phyloP scores from a whole-genome alignment of 2,888 invertebrate genomes.

The Nasonovia ribisnigri region DNA sequence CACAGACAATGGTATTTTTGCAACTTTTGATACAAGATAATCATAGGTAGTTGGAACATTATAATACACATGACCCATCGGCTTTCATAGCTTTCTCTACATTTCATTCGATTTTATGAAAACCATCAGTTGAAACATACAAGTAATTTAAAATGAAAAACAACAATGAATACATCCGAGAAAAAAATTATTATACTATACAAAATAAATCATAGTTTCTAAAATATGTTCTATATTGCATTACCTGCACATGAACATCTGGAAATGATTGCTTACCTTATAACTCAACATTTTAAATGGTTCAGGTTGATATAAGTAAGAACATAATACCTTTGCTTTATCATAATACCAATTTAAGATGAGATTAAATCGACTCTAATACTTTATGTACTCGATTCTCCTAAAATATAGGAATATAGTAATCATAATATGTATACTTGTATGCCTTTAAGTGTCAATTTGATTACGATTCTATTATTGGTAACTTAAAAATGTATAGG shows the following conservation, averaged over 20 bases:
- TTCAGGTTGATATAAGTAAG: neutral
- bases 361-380: neutral
- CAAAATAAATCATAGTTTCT: neutral
- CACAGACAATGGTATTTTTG: neutral
- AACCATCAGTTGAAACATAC: neutral
- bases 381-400: neutral
- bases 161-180: neutral
- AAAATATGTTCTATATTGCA: neutral
- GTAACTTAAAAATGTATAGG: neutral
- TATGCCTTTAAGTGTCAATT: neutral
- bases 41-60: neutral
- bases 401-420: neutral
- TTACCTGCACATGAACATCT: neutral
- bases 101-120: neutral
- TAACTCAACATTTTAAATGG: neutral
- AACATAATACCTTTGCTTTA: neutral
- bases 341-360: neutral
- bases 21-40: neutral
- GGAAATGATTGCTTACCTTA: neutral
- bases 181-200: neutral
- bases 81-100: neutral
- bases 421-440: neutral
- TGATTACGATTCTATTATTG: neutral
- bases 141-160: neutral
- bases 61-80: neutral